A percentile compares a stretch with the other conserved stretches of the same genome.
These are phyloP conservation scores for Acrossocheilus wenchowensis DNA, from an alignment of 2,797 vertebrate genomes.

Conservation along the genomic window DNA sequence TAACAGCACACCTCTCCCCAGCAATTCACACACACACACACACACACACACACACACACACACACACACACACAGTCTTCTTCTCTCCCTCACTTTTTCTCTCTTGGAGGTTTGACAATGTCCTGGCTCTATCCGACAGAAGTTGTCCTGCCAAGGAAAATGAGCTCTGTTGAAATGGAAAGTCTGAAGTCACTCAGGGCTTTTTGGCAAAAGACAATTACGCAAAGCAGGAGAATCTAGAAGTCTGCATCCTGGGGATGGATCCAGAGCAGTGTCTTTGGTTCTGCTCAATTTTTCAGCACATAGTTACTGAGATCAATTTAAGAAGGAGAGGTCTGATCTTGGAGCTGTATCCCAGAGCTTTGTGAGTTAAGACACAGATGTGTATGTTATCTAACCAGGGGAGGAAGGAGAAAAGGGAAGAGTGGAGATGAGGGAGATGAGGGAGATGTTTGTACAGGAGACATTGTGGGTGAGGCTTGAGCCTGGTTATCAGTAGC, in stretches of 20 bases:
- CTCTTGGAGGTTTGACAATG: constrained; percentile 59
- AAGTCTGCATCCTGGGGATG: constrained; percentile 51
- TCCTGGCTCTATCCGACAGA: constrained; percentile 60
- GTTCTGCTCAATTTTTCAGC: constrained; percentile 31
- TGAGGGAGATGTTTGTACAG: constrained; percentile 46
- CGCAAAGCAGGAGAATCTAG: constrained; percentile 63
- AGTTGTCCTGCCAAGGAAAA: constrained; percentile 63
- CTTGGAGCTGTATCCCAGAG: constrained; percentile 17
- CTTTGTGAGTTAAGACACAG: constrained; percentile 35
- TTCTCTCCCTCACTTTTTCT: constrained; percentile 40
- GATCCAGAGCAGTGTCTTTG: constrained; percentile 49
- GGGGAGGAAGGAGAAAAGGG: constrained; percentile 40
- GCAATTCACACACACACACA: constrained; percentile 49
- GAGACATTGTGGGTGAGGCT: constrained; percentile 45
- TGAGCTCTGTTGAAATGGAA: constrained; percentile 65
- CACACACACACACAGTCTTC: constrained; percentile 50
- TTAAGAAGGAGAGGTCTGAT: constrained; percentile 25
- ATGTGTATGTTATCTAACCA: constrained; percentile 56
- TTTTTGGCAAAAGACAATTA: constrained; percentile 62
- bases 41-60: constrained; percentile 47
- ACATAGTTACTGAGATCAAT: constrained; percentile 18
- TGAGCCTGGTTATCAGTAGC: constrained; percentile 45
- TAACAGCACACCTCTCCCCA: constrained; percentile 51
- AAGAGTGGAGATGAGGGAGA: constrained; percentile 46
- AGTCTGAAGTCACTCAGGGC: constrained; percentile 65